Evolutionary conservation across 2,113 vertebrate species (phyloP).

Genomic region (Chinchilla lanigera): DNA sequence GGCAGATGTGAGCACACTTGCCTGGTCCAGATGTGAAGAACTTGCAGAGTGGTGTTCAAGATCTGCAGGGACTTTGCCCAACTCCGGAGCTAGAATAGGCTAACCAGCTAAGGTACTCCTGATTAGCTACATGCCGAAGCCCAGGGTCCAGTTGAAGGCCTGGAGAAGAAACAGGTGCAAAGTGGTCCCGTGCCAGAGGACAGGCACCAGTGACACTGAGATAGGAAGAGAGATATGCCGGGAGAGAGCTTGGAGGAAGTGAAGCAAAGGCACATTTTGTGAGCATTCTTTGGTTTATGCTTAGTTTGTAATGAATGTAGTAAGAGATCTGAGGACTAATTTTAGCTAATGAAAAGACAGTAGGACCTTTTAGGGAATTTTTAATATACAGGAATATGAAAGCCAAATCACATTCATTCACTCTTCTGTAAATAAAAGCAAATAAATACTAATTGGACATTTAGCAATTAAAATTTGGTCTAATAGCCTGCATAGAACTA

Average conservation of each 20-base stretch:
- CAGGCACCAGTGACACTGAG: constrained; percentile 51
- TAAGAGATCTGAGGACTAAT: constrained; percentile 60
- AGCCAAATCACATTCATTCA: constrained; percentile 63
- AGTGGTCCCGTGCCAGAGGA: constrained; percentile 35
- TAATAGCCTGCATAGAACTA: constrained; percentile 55
- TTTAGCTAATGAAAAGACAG: constrained; percentile 70
- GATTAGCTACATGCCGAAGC: background rate
- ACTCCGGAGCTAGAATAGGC: background rate
- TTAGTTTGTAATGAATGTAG: constrained; percentile 47
- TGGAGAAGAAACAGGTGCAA: constrained; percentile 31
- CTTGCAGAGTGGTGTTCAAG: background rate
- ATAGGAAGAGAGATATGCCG: background rate
- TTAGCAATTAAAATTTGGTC: constrained; percentile 78
- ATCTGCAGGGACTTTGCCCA: background rate
- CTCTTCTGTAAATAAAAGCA: constrained; percentile 71
- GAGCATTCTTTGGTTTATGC: constrained; percentile 56
- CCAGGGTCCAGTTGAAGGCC: background rate
- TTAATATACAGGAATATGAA: constrained; percentile 73
- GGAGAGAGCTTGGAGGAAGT: background rate
- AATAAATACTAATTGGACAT: constrained; percentile 58
- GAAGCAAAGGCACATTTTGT: background rate
- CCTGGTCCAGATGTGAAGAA: constrained; percentile 50
- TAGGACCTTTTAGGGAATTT: constrained; percentile 61
- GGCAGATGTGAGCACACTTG: constrained; percentile 20
- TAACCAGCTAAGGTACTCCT: too few species aligned